Evolutionary conservation across 2,888 invertebrate species (phyloP).

Genomic region (Steromphala cineraria): DNA sequence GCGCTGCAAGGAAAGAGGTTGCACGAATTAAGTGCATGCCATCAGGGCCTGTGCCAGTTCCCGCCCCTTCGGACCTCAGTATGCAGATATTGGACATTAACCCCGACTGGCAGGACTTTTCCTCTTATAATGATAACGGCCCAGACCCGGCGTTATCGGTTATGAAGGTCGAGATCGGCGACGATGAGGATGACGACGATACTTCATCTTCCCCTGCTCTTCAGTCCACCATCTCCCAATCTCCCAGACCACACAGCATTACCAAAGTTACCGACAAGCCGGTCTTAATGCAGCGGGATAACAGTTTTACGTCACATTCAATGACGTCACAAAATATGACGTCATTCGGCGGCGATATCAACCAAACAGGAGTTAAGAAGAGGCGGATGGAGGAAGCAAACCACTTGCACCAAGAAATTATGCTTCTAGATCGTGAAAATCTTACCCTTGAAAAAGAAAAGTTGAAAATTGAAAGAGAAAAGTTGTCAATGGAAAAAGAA

Average conservation of each 20-base stretch:
- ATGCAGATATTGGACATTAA: background rate
- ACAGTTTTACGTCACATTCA: background rate
- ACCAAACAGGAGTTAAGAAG: background rate
- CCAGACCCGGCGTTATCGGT: background rate
- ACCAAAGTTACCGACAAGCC: no score
- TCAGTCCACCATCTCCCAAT: background rate
- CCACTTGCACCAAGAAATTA: slow-evolving; percentile 3
- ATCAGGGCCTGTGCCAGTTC: background rate
- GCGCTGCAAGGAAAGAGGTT: slow-evolving; percentile 1
- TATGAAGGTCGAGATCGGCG: slow-evolving; percentile 11
- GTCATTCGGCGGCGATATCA: background rate
- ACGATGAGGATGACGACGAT: background rate
- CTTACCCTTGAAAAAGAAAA: slow-evolving; percentile 12
- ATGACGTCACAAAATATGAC: background rate
- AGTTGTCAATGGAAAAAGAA: slow-evolving; percentile 14
- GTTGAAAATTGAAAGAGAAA: slow-evolving; percentile 15
- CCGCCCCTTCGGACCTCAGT: background rate
- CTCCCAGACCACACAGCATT: background rate
- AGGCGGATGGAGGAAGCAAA: background rate
- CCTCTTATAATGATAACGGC: background rate
- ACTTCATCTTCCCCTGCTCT: background rate
- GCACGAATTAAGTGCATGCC: background rate
- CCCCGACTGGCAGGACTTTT: slow-evolving; percentile 12
- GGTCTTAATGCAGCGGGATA: background rate
- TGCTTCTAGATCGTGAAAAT: slow-evolving; percentile 2